Percentiles rank a stretch among this genome's conserved stretches.
Evolutionary conservation across 2,113 vertebrate species (phyloP).

Genomic region (Manacus vitellinus): DNA sequence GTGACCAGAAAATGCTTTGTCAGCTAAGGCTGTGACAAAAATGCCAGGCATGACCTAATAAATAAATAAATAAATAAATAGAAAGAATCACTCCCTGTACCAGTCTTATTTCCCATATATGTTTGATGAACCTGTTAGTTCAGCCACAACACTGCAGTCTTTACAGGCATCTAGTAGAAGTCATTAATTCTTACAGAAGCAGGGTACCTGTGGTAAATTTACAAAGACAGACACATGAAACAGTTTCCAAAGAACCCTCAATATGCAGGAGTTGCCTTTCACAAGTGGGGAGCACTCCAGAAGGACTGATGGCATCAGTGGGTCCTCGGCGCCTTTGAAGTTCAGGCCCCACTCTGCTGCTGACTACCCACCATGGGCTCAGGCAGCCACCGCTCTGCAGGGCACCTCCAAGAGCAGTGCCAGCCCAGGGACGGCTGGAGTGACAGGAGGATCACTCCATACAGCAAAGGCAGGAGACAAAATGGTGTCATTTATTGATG

Average conservation of each 20-base stretch:
- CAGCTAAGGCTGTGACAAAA: constrained; percentile 57
- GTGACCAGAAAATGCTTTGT: constrained; percentile 54
- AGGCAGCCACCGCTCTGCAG: not conserved
- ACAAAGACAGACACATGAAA: not conserved
- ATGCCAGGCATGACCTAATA: constrained; percentile 20
- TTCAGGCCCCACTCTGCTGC: not conserved
- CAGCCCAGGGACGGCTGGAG: fast-evolving
- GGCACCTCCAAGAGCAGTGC: not conserved
- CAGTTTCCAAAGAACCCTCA: not conserved
- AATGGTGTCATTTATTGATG: not conserved
- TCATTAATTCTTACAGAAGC: not conserved
- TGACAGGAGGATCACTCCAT: not conserved
- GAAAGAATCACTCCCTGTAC: not conserved
- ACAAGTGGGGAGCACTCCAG: not conserved
- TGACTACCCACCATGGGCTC: fast-evolving
- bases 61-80: not conserved
- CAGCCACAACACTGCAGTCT: constrained; percentile 19
- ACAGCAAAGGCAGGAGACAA: not conserved
- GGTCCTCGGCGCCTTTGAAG: not conserved
- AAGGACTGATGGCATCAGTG: not conserved
- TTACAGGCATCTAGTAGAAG: not conserved
- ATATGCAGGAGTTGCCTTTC: not conserved
- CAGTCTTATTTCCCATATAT: not conserved
- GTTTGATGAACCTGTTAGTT: constrained; percentile 11
- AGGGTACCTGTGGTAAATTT: not conserved